Percentiles rank a stretch among this genome's conserved stretches.
Evolutionary conservation across 92 coral and sea anemone species (phyloP).

Genomic region (Phenganax subtilis): DNA sequence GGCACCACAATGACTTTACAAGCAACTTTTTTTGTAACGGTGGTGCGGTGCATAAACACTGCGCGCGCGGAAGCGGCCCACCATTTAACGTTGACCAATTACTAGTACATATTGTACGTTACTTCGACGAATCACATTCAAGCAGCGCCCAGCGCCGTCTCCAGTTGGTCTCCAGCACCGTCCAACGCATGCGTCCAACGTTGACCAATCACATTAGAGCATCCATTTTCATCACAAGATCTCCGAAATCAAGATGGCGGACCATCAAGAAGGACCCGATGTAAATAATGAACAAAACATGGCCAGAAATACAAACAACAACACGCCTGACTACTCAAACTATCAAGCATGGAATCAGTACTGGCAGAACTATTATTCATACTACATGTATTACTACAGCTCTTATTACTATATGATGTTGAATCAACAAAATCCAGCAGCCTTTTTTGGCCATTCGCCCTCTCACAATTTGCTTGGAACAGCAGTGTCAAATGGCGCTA

Average conservation of each 20-base stretch:
- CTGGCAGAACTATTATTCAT: slow-evolving; percentile 31
- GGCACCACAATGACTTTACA: too few species aligned
- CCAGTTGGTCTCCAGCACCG: not conserved
- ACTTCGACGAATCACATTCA: not conserved
- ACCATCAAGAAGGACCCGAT: not conserved
- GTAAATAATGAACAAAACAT: not conserved
- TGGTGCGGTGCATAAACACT: too few species aligned
- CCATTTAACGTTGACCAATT: not conserved
- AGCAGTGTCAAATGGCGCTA: slow-evolving; percentile 3
- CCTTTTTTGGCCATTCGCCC: not conserved
- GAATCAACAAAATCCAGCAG: not conserved
- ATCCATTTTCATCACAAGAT: not conserved
- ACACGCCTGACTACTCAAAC: slow-evolving; percentile 11
- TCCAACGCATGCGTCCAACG: not conserved
- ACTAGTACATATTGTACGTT: not conserved
- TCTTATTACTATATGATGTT: slow-evolving; percentile 6
- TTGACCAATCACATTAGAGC: slow-evolving; percentile 26
- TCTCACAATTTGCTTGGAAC: not conserved
- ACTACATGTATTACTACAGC: slow-evolving; percentile 30
- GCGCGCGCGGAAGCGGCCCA: not conserved
- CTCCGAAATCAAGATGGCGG: slow-evolving; percentile 23
- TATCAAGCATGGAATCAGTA: slow-evolving; percentile 28
- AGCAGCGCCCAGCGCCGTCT: too few species aligned
- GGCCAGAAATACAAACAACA: slow-evolving; percentile 16
- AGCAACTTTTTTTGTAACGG: too few species aligned